Base-by-base conservation (phyloP, 2,888 invertebrate genomes). In the Eupithecia subumbrata region DNA sequence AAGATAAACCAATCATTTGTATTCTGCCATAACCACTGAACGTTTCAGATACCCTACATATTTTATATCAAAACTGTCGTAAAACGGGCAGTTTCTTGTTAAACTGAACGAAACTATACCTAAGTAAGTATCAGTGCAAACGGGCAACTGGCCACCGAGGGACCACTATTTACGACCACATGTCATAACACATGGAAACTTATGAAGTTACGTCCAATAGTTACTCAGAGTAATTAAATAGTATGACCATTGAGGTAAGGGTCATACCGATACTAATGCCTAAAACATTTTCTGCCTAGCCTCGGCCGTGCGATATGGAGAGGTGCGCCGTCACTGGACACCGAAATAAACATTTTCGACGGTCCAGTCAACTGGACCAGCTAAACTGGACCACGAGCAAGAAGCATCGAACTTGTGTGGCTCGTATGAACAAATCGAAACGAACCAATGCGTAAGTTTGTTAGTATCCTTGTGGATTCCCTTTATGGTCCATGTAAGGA, bases 381-480 rank as follows among this genome's bases (percentile, higher is more conserved):
- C 40, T 40, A 12, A 40, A 40, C 40, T 9, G 40, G 40, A 40
- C 40, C 40, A 40, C 40, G 40, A 9, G 45, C 7, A 48, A 18
- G 48, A 48, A 48, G 48, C 18, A 11, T 25, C 25, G 43, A n/a
- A 8, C 5, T 43, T 2, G 5, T 43, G 68, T 68, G 25, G 43
- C 14, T 25, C 40, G 43, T 68, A 12, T 68, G 68, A 25, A 68
- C 68, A 43, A 45, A 68, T 43, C 68, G 25, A 12, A 22, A 78
- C 77, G 77, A 77, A 79, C 79, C 80, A 76, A 77, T 80, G 78
- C 77, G 71, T 81, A 76, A 76, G 83, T 86, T 87, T 84, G 86
- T 88, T 87, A 88, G 86, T 84, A 87, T 85, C 86, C 90, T 88
- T 85, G 90, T 88, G 89, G 84, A 88, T 90, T 88, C 84, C 81